Conservation (phyloP, 2,113 vertebrate genomes). For the Scomber colias region DNA sequence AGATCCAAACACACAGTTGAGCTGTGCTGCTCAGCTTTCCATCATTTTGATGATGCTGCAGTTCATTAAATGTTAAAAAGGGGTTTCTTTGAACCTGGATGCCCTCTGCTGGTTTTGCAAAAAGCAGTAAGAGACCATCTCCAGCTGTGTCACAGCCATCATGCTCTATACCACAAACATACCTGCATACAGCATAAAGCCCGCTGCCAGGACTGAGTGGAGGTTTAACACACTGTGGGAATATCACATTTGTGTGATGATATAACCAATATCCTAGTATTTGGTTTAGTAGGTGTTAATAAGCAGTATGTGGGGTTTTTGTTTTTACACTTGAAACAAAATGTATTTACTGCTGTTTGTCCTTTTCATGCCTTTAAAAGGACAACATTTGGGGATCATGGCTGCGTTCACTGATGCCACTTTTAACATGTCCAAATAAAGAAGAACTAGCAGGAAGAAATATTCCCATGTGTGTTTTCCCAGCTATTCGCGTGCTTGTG, state of each 20-base stretch:
- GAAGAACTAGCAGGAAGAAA: background rate
- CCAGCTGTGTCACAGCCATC: background rate
- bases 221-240: background rate
- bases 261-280: background rate
- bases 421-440: background rate
- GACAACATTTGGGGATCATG: background rate
- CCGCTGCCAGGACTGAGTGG: background rate
- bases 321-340: background rate
- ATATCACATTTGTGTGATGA: background rate
- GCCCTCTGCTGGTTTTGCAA: slow-evolving; percentile 69
- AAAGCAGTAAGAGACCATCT: background rate
- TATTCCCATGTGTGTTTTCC: background rate
- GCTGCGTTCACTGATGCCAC: background rate
- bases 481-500: background rate
- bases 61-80: background rate
- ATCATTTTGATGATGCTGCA: slow-evolving; percentile 4
- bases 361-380: no score
- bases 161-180: background rate
- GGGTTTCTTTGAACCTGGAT: slow-evolving; percentile 40
- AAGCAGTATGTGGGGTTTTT: background rate
- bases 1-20: background rate
- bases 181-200: background rate
- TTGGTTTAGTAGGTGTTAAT: background rate
- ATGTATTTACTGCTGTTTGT: background rate
- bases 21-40: slow-evolving; percentile 12